Base-by-base conservation (phyloP, 23 tunicate genomes). In the Styela clava region DNA sequence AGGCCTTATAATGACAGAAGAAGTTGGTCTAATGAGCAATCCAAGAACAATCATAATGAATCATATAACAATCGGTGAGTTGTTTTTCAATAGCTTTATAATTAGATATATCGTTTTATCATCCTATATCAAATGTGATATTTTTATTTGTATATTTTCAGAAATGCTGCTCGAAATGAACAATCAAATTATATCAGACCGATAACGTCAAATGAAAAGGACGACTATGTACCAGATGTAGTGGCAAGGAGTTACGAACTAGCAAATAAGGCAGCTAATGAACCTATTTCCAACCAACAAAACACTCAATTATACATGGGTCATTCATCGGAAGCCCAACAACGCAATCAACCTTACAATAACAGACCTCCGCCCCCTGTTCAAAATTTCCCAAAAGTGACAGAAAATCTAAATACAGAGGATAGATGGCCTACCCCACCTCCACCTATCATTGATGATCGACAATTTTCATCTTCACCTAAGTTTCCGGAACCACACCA, bases 211-310 rank as follows among this genome's bases (percentile, higher is more conserved):
- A 64, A 64, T 25, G 81, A 73, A 35, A 81, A 52, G 12, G 74
- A 62, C 21, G 84, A 89, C 37, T 89, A 89, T 37, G 88, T 89
- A 30, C 94, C 94, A 3, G 78, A 73, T 74, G 35, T 85, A 33
- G 89, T 85, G 51, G 79, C 89, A 1, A 67, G 85, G 27, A 74
- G 94, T 79, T 79, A 79, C 32, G 69, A 78, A 34, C 56, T 83
- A 24, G 65, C 52, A 18, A 70, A 51, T 29, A 32, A 64, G 83
- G 56, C 86, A 12, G 36, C 52, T 21, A 5, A 26, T n/a, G 21
- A 79, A 44, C 62, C 25, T 5, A 29, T 82, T 37, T 28, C 74
- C 35, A 9, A 52, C 20, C 24, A 62, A 2, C 12, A 76, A 21
- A 68, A 76, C 20, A 0, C 2, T 27, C 19, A 35, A 9, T 20